Conservation (phyloP, 2,113 vertebrate species). For the Terrapene triunguis region DNA sequence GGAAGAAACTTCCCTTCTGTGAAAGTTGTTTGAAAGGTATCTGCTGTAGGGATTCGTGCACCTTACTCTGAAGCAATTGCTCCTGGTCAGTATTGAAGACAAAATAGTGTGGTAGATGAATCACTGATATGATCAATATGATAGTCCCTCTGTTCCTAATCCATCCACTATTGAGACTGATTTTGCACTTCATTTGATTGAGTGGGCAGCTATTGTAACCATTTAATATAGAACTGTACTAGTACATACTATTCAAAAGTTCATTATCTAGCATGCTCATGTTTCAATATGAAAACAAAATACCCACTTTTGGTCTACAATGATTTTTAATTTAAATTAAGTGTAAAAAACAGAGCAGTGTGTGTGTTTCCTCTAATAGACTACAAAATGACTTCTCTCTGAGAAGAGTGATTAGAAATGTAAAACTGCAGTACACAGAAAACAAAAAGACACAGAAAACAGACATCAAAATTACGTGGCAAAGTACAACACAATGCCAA, state of each 20-base stretch:
- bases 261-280: neutral
- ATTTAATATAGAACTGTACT: neutral
- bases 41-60: neutral
- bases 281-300: neutral
- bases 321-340: neutral
- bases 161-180: neutral
- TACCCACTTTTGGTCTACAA: neutral
- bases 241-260: neutral
- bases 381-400: neutral
- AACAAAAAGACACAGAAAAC: neutral
- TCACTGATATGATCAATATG: neutral
- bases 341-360: neutral
- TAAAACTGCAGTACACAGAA: neutral
- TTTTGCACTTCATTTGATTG: neutral
- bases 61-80: neutral
- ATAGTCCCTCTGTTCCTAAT: neutral
- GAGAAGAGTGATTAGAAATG: neutral
- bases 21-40: neutral
- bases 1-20: neutral
- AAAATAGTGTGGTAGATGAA: neutral
- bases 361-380: neutral
- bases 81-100: neutral
- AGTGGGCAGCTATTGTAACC: neutral
- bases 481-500: neutral
- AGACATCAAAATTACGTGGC: neutral